Conservation (phyloP, 2,888 invertebrate genomes). For the Caenorhabditis doughertyi region DNA sequence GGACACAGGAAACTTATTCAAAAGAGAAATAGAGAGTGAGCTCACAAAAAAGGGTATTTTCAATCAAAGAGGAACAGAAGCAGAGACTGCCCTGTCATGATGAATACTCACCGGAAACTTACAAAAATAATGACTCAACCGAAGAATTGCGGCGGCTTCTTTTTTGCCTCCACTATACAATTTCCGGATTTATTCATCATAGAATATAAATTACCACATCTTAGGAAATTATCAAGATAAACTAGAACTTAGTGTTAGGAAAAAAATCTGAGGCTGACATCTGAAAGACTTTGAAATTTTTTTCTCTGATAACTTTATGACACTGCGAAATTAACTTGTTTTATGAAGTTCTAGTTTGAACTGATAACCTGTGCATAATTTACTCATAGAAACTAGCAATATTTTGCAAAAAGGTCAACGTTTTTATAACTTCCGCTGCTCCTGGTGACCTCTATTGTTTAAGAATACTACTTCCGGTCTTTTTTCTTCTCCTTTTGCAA, state of each 20-base stretch:
- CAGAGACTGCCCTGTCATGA: constrained; percentile 29
- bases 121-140: constrained; percentile 38
- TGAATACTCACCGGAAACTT: constrained; percentile 51
- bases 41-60: neutral
- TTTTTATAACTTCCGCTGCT: neutral
- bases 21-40: neutral
- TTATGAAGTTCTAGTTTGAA: no score
- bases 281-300: no score
- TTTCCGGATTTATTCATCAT: constrained; percentile 36
- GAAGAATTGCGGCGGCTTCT: neutral
- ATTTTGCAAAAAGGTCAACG: neutral
- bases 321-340: no score
- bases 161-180: constrained; percentile 21
- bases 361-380: no score
- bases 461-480: constrained; percentile 4
- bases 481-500: constrained; percentile 18
- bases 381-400: neutral
- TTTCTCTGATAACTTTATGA: no score
- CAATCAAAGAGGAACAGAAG: constrained; percentile 7
- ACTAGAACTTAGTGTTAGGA: no score
- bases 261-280: no score
- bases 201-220: constrained; percentile 17
- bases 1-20: constrained; percentile 49
- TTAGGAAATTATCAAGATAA: neutral
- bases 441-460: neutral